These are phyloP conservation scores for Phoxinus phoxinus DNA, from an alignment of 2,113 vertebrate genomes.

Conservation along the genomic window DNA sequence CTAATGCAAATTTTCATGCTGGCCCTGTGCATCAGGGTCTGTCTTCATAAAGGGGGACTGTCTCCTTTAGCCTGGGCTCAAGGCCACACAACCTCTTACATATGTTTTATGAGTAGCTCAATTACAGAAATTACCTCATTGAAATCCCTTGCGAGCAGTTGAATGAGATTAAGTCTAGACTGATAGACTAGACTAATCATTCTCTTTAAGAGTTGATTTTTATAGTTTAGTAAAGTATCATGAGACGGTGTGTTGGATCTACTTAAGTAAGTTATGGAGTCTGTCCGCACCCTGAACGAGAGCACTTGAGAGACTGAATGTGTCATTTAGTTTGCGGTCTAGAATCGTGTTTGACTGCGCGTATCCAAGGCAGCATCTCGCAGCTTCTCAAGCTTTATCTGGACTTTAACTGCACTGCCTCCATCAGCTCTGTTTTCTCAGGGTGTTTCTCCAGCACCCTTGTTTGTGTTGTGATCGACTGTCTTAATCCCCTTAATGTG, in stretches of 20 bases:
- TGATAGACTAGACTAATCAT: not conserved
- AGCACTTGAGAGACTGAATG: slow-evolving; percentile 33
- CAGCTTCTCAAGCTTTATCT: slow-evolving; percentile 42
- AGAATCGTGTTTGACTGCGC: slow-evolving; percentile 2
- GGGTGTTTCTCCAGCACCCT: slow-evolving; percentile 48
- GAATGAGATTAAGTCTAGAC: slow-evolving; percentile 52
- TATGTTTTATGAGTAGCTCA: slow-evolving; percentile 46
- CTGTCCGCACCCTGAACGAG: slow-evolving; percentile 16
- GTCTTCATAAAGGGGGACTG: slow-evolving; percentile 2
- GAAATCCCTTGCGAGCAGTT: slow-evolving; percentile 30
- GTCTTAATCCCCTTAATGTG: slow-evolving; percentile 18
- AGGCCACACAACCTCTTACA: slow-evolving; percentile 39
- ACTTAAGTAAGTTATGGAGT: not conserved
- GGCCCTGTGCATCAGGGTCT: not conserved
- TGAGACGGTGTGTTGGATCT: not conserved
- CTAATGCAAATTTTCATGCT: slow-evolving; percentile 51
- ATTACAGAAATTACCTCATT: slow-evolving; percentile 50
- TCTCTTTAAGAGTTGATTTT: slow-evolving; percentile 31
- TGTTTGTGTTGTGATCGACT: slow-evolving; percentile 48
- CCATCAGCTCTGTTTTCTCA: slow-evolving; percentile 49
- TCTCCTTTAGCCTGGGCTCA: slow-evolving; percentile 27
- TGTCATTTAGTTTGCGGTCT: slow-evolving; percentile 44
- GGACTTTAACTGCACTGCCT: slow-evolving; percentile 5
- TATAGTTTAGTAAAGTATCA: not conserved
- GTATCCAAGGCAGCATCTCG: slow-evolving; percentile 40